Conservation (phyloP, 1,140 invertebrate genomes). For the Diorhabda sublineata region DNA sequence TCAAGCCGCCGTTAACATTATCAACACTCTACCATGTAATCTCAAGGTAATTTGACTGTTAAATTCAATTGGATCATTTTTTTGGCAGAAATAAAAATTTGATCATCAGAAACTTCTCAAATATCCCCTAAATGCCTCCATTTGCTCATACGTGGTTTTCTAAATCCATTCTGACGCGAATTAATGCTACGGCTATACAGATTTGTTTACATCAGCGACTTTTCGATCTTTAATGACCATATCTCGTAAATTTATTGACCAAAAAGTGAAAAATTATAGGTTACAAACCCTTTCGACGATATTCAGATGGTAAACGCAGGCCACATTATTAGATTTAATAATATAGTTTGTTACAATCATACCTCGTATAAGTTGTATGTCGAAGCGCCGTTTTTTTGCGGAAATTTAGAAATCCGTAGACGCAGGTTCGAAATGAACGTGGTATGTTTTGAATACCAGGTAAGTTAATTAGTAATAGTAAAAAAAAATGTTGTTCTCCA, state of each 20-base stretch:
- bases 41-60: conserved; percentile 18
- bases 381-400: conserved; percentile 32
- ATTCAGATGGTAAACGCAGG: conserved; percentile 28
- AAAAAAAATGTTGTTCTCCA: too few species aligned
- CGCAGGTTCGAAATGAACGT: conserved; percentile 32
- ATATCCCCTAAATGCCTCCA: too few species aligned
- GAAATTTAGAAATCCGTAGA: conserved; percentile 23
- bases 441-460: conserved; percentile 37
- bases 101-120: too few species aligned
- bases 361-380: conserved; percentile 34
- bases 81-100: too few species aligned
- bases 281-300: conserved; percentile 31
- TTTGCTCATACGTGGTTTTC: too few species aligned
- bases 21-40: conserved; percentile 42
- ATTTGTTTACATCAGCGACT: too few species aligned
- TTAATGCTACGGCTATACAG: too few species aligned
- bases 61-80: too few species aligned
- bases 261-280: neutral
- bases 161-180: too few species aligned
- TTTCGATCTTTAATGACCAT: too few species aligned
- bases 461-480: conserved; percentile 13
- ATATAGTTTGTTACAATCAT: conserved; percentile 36
- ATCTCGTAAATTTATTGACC: too few species aligned
- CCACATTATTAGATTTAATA: conserved; percentile 30
- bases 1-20: conserved; percentile 39